Conservation (phyloP, 1,140 invertebrate species). For the Leptonema lineaticorne region DNA sequence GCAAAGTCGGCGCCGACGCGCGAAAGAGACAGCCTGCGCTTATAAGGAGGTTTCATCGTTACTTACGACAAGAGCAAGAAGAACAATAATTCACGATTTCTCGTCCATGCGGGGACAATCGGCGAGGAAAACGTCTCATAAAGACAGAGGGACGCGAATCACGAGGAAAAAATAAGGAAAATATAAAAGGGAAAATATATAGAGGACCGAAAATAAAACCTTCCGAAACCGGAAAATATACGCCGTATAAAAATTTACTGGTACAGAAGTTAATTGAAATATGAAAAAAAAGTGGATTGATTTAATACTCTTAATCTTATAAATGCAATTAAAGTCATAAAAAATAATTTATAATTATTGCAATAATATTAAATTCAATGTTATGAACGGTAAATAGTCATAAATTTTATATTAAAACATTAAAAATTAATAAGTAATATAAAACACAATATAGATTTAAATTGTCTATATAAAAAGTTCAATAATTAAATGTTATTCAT, state of each 20-base stretch:
- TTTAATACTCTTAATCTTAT: no score
- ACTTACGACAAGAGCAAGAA: conserved; percentile 40
- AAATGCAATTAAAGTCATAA: no score
- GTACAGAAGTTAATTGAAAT: no score
- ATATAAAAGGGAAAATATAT: background rate
- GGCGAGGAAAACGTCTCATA: conserved; percentile 28
- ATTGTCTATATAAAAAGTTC: background rate
- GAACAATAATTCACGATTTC: conserved; percentile 42
- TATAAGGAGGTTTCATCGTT: conserved; percentile 40
- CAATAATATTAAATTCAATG: no score
- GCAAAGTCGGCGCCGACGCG: background rate
- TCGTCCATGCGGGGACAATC: conserved; percentile 41
- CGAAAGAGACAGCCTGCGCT: conserved; percentile 2
- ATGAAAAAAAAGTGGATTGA: no score
- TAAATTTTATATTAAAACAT: no score
- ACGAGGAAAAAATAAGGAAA: background rate
- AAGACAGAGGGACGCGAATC: conserved; percentile 1
- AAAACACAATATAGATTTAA: background rate
- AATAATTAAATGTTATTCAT: background rate
- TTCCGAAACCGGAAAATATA: no score
- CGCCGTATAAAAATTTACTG: no score
- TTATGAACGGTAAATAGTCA: no score
- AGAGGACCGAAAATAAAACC: no score
- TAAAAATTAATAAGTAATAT: no score
- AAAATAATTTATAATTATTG: no score